Evolutionary conservation across 2,113 vertebrate genomes (phyloP), one percentile per base, ranked within the genome.

Genomic region (Chaetodon trifascialis): DNA sequence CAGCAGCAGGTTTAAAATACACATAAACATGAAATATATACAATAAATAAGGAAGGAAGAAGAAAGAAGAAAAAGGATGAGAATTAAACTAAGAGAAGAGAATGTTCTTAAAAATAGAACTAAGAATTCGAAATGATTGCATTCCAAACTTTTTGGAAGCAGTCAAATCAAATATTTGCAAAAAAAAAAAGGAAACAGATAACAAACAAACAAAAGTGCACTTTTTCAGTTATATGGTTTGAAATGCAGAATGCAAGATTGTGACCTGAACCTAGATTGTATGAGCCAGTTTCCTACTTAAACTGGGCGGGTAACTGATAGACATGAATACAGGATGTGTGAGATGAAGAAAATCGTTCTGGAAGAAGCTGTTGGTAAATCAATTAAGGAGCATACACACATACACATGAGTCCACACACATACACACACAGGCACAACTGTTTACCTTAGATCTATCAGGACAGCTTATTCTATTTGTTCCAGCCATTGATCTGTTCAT

Each of bases 401-500:
- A 11, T 4, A 34, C 40, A 51, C 54, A 15, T 10, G 5, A 19
- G 36, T 21, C 14, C 12, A 63, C 73, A 73, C 51, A 77, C n/a
- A 38, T 42, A 60, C 46, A 72, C 10, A 19, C 79, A 40, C 34
- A 70, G 42, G 46, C 71, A 76, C 51, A 58, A 16, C 23, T 65
- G 78, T 86, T 85, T 81, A 83, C 54, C 34, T 76, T 82, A 80
- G 81, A 69, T 76, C 65, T 60, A 90, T 86, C 40, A 72, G 81
- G 86, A 73, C 77, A 55, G 81, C 78, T 89, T 85, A 83, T 88
- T 90, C 51, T 79, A 60, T 92, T 92, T 89, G 82, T 87, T 90
- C 75, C 76, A 90, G 78, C 52, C 78, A 93, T 91, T 89, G 90
- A 93, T 92, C 86, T 58, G 52, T 80, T 88, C 64, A 85, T 83